Conservation (phyloP, 1,140 invertebrate genomes). For the Drosophila ogumai region DNA sequence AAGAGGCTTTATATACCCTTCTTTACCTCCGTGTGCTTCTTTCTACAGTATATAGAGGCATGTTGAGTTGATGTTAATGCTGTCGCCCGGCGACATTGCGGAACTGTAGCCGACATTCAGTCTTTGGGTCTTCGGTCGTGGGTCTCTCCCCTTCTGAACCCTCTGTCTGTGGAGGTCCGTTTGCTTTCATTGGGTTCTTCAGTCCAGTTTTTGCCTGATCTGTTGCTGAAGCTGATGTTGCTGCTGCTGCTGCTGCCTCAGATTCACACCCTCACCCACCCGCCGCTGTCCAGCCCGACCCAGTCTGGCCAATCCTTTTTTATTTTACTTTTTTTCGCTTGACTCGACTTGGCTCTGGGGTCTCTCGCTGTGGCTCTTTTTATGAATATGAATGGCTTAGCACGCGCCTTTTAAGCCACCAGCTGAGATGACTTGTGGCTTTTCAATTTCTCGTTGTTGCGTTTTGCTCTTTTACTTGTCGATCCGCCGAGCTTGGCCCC, state of each 20-base stretch:
- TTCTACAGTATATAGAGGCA: conserved; percentile 46
- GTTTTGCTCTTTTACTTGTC: conserved; percentile 64
- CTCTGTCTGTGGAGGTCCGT: conserved; percentile 30
- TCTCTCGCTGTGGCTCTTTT: conserved; percentile 63
- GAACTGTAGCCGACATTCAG: conserved; percentile 76
- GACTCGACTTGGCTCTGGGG: conserved; percentile 32
- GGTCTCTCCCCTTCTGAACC: conserved; percentile 19
- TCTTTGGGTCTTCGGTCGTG: conserved; percentile 59
- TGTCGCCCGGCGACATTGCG: conserved; percentile 80
- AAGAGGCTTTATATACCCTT: conserved; percentile 26
- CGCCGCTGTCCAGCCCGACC: conserved; percentile 16
- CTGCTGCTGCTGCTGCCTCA: conserved; percentile 6
- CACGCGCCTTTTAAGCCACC: conserved; percentile 83
- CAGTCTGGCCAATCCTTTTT: conserved; percentile 48
- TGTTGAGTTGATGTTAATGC: conserved; percentile 61
- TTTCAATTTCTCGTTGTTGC: conserved; percentile 80
- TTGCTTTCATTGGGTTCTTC: conserved; percentile 48
- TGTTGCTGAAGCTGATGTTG: conserved; percentile 17
- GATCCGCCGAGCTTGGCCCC: conserved; percentile 27
- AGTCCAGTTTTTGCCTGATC: conserved; percentile 44
- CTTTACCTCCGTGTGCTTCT: conserved; percentile 84
- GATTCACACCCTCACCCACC: conserved; percentile 42
- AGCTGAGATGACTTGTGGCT: conserved; percentile 83
- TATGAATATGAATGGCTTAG: conserved; percentile 84
- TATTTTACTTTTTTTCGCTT: conserved; percentile 43